Percentiles rank a stretch among this genome's conserved stretches.
Evolutionary conservation across 2,113 vertebrate genomes (phyloP).

Genomic region (Lethenteron reissneri): DNA sequence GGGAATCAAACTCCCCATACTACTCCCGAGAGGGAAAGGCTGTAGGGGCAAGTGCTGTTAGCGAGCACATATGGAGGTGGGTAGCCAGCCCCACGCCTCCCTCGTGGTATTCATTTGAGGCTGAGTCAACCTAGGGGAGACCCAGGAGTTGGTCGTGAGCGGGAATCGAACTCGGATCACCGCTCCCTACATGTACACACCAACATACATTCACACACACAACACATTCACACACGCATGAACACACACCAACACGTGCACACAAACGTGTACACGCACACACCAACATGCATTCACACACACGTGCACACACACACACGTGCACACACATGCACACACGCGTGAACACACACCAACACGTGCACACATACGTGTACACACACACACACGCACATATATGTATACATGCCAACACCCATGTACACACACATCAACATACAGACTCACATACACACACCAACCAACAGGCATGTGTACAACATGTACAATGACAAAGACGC

Average conservation of each 20-base stretch:
- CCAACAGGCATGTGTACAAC: no score
- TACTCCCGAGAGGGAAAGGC: no score
- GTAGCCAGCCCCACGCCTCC: no score
- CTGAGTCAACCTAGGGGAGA: no score
- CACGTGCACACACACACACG: neutral
- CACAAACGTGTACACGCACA: neutral
- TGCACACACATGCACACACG: neutral
- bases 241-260: neutral
- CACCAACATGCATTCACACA: neutral
- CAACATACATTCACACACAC: neutral
- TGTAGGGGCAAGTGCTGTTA: no score
- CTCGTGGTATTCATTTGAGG: no score
- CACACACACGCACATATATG: neutral
- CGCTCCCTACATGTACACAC: neutral
- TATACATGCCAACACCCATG: neutral
- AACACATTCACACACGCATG: neutral
- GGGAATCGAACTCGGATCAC: neutral
- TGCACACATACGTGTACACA: neutral
- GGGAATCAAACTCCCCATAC: no score
- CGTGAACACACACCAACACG: neutral
- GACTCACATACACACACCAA: neutral
- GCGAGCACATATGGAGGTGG: no score
- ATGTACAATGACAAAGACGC: neutral
- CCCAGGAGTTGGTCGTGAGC: no score
- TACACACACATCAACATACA: conserved; percentile 1